Evolutionary conservation across 2,113 vertebrate genomes (phyloP), one percentile per base, ranked within the genome.

Genomic region (Sylvia atricapilla): DNA sequence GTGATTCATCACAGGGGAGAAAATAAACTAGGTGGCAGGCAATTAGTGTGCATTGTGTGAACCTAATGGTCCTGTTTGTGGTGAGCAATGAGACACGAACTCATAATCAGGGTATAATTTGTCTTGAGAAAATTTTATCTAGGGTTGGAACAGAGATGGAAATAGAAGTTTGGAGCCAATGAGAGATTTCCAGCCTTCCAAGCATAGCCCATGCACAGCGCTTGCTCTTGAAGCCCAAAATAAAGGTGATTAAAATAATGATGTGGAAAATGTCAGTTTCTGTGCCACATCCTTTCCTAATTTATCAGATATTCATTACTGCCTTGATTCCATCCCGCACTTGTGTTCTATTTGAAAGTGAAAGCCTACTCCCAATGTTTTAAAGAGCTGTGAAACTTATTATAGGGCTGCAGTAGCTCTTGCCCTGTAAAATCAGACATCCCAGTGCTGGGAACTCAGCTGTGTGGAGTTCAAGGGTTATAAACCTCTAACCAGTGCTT

Each of bases 101-200:
- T 93, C 69, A 93, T 96, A 97, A 97, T 97, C 96, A 96, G 94
- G 89, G 87, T 85, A 74, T 96, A 93, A 96, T 97, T 97, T 96
- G 87, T 97, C 96, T 97, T 95, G 91, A 84, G 75, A 93, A 97
- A 94, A 95, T 96, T 96, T 97, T 95, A 84, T 93, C 90, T 87
- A 87, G 91, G 70, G 78, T 67, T 77, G 11, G 1, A 93, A 85
- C 81, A 72, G 58, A 92, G 89, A 85, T 56, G 75, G 84, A 95
- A 94, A 79, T 64, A 67, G 55, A 58, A 84, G 62, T 52, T 90
- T 84, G 62, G 72, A 90, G 56, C 85, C 76, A 92, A 8, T 86
- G 72, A 94, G 74, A 82, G 77, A 77, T 37, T 86, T 90, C 21
- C 60, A 86, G 73, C 56, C 91, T 95, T 70, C 60, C 60, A 78